Base-by-base conservation (phyloP, 1,140 invertebrate species). In the Meloidogyne hapla region DNA sequence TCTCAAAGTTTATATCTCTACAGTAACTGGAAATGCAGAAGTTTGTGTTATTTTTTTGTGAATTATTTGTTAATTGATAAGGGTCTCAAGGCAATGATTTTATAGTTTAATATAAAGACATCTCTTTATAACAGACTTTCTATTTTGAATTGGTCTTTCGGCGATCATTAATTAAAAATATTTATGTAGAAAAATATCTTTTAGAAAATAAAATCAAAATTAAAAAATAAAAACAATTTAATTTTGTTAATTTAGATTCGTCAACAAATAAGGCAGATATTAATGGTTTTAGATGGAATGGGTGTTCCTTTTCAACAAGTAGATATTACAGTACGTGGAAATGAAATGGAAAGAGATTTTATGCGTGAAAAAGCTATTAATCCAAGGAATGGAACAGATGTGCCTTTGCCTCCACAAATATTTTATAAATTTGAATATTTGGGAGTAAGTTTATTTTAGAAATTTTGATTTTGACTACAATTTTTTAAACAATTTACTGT, bases 11-110 rank as follows among this genome's bases (percentile, higher is more conserved):
- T 80, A 80, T 65, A 76, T 81, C 62, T 48, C 79, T 26, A 80
- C 79, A 13, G 78, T 80, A 38, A 80, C 79, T 21, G 79, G 76
- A 13, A 80, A 80, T 69, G 48, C 79, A n/a, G 79, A 80, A 18
- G 79, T 80, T 8, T n/a, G 23, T n/a, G n/a, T n/a, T n/a, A n/a
- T n/a, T n/a, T n/a, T n/a, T n/a, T n/a, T n/a, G n/a, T n/a, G n/a
- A n/a, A n/a, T 48, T 74, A 5, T 69, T 79, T 74, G 5, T 18
- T 33, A 23, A 77, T n/a, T n/a, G n/a, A n/a, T n/a, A n/a, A n/a
- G n/a, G n/a, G n/a, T n/a, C n/a, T n/a, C n/a, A n/a, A n/a, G n/a
- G n/a, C n/a, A n/a, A n/a, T n/a, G n/a, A n/a, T n/a, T n/a, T n/a
- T n/a, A n/a, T n/a, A n/a, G n/a, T n/a, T n/a, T n/a, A n/a, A n/a